These are phyloP conservation scores for Cichladusa arquata DNA, from an alignment of 2,113 vertebrate species.

Conservation along the genomic window DNA sequence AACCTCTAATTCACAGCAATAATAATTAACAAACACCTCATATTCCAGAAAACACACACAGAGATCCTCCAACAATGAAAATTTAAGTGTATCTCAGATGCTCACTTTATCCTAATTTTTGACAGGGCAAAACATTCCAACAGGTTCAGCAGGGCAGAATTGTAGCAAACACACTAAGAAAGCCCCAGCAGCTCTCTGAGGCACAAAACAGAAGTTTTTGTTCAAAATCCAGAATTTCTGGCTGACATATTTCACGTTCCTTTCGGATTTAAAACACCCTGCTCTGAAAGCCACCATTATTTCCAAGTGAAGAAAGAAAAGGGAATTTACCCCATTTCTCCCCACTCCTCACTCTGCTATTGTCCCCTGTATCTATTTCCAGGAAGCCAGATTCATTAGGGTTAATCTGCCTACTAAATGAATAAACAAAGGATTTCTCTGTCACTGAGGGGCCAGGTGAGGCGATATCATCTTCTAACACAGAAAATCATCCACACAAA, in stretches of 20 bases:
- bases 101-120: background rate
- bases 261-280: conserved; percentile 83
- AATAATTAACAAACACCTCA: background rate
- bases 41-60: background rate
- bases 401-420: conserved; percentile 90
- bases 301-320: conserved; percentile 97
- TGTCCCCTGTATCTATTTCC: conserved; percentile 87
- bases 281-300: conserved; percentile 87
- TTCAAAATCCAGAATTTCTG: conserved; percentile 73
- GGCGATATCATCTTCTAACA: conserved; percentile 88
- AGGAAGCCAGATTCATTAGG: conserved; percentile 88
- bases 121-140: background rate
- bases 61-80: background rate
- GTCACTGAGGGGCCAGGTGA: conserved; percentile 91
- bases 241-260: conserved; percentile 89
- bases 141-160: background rate
- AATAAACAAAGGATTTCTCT: conserved; percentile 97
- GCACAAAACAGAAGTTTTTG: conserved; percentile 21
- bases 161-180: background rate
- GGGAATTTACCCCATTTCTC: conserved; percentile 77
- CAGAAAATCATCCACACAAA: conserved; percentile 84
- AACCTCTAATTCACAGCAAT: background rate
- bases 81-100: background rate
- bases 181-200: background rate
- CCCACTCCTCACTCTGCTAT: conserved; percentile 69